These are phyloP conservation scores for Tribolium madens DNA, from an alignment of 1,140 invertebrate species.

Conservation along the genomic window DNA sequence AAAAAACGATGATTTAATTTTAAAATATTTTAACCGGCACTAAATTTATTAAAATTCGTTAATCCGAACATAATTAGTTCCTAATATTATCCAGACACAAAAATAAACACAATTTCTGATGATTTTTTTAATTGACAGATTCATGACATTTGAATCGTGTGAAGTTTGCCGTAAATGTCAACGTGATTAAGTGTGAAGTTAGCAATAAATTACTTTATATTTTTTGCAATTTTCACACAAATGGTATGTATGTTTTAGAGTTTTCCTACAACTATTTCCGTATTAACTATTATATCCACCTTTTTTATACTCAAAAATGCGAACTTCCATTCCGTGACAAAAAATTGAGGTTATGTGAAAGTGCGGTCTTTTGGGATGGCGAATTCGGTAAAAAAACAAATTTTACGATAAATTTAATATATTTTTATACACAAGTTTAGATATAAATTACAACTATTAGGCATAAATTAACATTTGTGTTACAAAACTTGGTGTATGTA, in stretches of 20 bases:
- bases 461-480: conserved; percentile 58
- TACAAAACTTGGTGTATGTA: conserved; percentile 58
- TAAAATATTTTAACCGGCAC: conserved; percentile 1
- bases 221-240: background rate
- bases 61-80: conserved; percentile 4
- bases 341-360: background rate
- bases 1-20: conserved; percentile 6
- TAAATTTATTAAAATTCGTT: background rate
- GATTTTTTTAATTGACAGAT: conserved; percentile 36
- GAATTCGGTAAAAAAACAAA: conserved; percentile 1
- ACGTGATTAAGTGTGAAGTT: conserved; percentile 5
- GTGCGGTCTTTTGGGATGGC: background rate
- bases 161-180: background rate
- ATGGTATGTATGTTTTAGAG: too few relatives aligned
- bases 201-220: background rate
- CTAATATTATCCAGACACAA: background rate
- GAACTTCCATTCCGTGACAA: too few relatives aligned
- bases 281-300: too few relatives aligned
- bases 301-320: background rate
- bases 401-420: conserved; percentile 61
- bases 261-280: too few relatives aligned
- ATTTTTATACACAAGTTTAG: conserved; percentile 62
- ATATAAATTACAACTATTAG: conserved; percentile 63
- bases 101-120: conserved; percentile 21
- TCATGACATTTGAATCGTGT: conserved; percentile 19